phyloP scores from a whole-genome alignment of 2,888 invertebrate species.

The Noctua pronuba region DNA sequence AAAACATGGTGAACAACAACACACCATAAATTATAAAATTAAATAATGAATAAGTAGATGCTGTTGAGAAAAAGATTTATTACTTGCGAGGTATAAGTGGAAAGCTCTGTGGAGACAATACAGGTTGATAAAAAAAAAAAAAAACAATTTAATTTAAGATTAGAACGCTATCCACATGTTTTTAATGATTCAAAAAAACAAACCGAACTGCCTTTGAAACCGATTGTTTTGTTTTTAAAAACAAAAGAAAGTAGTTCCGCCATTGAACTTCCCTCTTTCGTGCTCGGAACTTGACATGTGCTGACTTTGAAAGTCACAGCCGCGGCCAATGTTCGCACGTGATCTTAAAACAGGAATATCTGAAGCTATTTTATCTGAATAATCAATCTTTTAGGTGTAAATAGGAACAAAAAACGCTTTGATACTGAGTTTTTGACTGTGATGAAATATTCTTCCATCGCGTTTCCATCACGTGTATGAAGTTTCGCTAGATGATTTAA shows the following conservation, averaged over 20 bases:
- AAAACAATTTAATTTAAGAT: neutral
- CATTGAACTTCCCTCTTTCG: constrained; percentile 16
- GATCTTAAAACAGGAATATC: neutral
- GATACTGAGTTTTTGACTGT: neutral
- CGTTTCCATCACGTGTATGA: neutral
- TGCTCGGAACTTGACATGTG: constrained; percentile 16
- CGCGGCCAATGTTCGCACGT: constrained; percentile 33
- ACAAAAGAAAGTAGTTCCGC: neutral
- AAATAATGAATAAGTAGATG: neutral
- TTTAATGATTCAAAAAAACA: neutral
- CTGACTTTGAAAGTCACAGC: constrained; percentile 27
- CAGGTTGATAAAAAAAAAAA: neutral
- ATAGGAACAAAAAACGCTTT: neutral
- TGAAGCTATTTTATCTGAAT: neutral
- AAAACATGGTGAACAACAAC: neutral
- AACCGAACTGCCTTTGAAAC: neutral
- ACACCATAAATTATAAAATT: neutral
- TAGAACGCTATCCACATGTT: neutral
- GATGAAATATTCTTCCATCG: too few relatives aligned
- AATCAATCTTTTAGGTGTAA: neutral
- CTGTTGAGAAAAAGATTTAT: neutral
- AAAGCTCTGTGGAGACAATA: neutral
- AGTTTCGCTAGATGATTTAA: neutral
- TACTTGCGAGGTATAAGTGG: neutral
- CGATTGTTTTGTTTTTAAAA: neutral